These are phyloP conservation scores for Psittacula derbiana DNA, from an alignment of 2,797 vertebrate genomes.

Conservation along the genomic window DNA sequence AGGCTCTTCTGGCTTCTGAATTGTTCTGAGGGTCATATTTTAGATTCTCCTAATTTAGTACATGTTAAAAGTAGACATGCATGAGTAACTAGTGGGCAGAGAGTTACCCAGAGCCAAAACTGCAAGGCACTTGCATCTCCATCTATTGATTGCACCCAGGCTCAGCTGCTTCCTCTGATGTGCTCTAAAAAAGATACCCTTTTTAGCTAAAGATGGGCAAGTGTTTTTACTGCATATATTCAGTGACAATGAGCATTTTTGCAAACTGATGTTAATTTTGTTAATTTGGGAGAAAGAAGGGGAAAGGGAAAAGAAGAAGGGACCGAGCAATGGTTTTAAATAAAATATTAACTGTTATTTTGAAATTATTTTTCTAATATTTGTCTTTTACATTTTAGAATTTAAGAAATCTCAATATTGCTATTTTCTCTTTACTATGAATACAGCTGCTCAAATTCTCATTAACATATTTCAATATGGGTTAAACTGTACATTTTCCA, in stretches of 20 bases:
- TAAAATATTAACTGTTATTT: not conserved
- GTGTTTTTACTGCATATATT: not conserved
- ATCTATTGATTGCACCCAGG: not conserved
- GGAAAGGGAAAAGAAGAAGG: not conserved
- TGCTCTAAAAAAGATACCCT: not conserved
- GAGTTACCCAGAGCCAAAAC: not conserved
- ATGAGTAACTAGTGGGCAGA: not conserved
- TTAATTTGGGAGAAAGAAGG: not conserved
- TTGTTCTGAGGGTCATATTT: not conserved
- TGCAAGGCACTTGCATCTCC: rapidly evolving
- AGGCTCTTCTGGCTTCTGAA: not conserved
- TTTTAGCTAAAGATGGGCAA: not conserved
- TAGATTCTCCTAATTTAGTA: not conserved
- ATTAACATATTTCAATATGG: not conserved
- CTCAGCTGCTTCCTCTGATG: not conserved
- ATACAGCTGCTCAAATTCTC: not conserved
- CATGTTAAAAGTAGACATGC: not conserved
- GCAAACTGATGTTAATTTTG: not conserved
- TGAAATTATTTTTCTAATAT: not conserved
- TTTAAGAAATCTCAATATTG: not conserved
- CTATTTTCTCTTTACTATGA: not conserved
- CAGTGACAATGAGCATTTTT: not conserved
- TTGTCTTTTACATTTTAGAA: not conserved
- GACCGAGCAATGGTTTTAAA: not conserved
- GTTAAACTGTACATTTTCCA: not conserved